These are phyloP conservation scores for Melieria picta DNA, from an alignment of 2,888 invertebrate species.

Conservation along the genomic window DNA sequence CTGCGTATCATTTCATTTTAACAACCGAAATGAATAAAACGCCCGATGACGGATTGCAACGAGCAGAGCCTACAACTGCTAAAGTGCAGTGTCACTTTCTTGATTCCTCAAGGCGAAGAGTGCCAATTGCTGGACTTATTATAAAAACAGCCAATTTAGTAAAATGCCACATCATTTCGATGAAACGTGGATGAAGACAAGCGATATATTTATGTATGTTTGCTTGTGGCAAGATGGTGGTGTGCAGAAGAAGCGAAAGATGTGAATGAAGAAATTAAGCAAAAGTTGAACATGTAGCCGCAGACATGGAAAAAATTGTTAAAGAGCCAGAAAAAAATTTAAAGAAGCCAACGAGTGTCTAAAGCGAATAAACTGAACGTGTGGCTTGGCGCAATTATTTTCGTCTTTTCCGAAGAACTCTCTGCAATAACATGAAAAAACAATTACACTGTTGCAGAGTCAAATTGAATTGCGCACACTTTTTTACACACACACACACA, in stretches of 20 bases:
- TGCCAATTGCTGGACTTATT: constrained; percentile 57
- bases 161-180: constrained; percentile 47
- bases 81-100: constrained; percentile 50
- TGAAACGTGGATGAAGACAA: no score
- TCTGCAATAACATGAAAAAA: constrained; percentile 27
- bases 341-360: neutral
- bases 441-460: constrained; percentile 15
- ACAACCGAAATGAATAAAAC: constrained; percentile 48
- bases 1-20: constrained; percentile 59
- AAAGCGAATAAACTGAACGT: no score
- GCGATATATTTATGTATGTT: no score
- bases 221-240: no score
- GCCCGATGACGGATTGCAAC: constrained; percentile 45
- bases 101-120: constrained; percentile 43
- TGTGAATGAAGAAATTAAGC: neutral
- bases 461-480: no score
- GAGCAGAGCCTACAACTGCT: constrained; percentile 1
- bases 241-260: constrained; percentile 45
- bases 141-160: constrained; percentile 57
- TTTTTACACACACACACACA: no score
- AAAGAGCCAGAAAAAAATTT: neutral
- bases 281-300: no score
- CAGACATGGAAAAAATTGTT: no score
- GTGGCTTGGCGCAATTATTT: neutral
- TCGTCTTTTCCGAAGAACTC: neutral